Percentiles rank a stretch among this genome's conserved stretches.
phyloP scores from a whole-genome alignment of 2,113 vertebrate genomes.

The Serinus canaria region DNA sequence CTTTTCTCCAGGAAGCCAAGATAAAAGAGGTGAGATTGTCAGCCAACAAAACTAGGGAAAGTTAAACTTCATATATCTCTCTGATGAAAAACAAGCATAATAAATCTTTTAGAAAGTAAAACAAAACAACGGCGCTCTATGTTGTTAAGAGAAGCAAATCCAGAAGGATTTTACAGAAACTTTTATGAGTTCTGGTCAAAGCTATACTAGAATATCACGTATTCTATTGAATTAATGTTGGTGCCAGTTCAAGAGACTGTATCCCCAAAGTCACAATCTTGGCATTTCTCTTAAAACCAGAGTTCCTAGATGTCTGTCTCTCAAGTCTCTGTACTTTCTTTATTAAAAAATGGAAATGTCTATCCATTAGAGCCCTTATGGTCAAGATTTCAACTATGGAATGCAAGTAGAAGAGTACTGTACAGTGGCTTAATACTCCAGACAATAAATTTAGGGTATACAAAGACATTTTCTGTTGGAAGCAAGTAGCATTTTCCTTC shows the following conservation, averaged over 20 bases:
- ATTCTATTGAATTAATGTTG: neutral
- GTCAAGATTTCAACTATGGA: neutral
- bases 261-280: neutral
- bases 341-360: neutral
- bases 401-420: neutral
- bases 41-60: constrained; percentile 55
- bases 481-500: neutral
- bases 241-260: neutral
- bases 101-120: constrained; percentile 55
- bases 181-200: constrained; percentile 30
- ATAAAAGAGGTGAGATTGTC: constrained; percentile 54
- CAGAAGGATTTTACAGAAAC: constrained; percentile 14
- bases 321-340: neutral
- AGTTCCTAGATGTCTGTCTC: neutral
- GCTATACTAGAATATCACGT: neutral
- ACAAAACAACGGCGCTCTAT: constrained; percentile 13
- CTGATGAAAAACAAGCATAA: constrained; percentile 45
- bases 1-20: constrained; percentile 24
- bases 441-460: neutral
- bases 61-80: constrained; percentile 44
- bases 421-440: neutral
- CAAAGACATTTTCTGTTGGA: neutral
- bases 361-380: neutral
- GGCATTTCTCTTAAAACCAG: constrained; percentile 27
- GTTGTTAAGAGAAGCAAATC: constrained; percentile 20